Evolutionary conservation across 2,797 vertebrate genomes (phyloP), one percentile per base, ranked within the genome.

Genomic region (Lerista edwardsae): DNA sequence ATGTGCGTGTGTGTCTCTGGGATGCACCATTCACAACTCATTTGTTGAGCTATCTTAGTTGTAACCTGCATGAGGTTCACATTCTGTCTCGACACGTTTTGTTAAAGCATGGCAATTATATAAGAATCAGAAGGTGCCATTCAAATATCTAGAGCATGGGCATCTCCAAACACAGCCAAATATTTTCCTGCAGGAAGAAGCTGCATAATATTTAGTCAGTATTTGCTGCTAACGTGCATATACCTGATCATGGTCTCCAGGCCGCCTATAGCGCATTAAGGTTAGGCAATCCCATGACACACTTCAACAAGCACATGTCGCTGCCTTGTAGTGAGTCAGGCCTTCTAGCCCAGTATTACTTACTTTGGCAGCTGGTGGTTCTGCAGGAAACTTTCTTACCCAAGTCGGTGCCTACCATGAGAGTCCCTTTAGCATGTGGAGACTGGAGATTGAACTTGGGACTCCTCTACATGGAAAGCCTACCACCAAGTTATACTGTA

Each of bases 41-140:
- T 92, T 81, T 90, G 82, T 39, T 51, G 55, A n/a, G 55, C 65
- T 69, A 65, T 74, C 62, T n/a, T 88, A 34, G 68, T 79, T 34
- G 27, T 79, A 84, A 76, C 3, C 67, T 39, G 82, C 93, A 79
- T 14, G 6, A 87, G 84, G 29, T 90, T 83, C 68, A 73, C 0
- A 25, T 14, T 87, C 44, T 85, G 75, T n/a, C 83, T 69, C 75
- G 34, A 76, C 55, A 82, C 51, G 19, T 55, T 73, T 86, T 80
- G 81, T 11, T 27, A 61, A 82, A 73, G 21, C 23, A 84, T 8
- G 80, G 1, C 65, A 17, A 92, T 86, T 91, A 88, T 29, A 91
- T 77, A 80, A 34, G 14, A 61, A 1, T 27, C 14, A 55, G 59
- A 21, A 73, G 21, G 14, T 14, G 7, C 77, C 27, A 31, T 85